phyloP scores from a whole-genome alignment of 1,140 invertebrate species.

The Saccostrea cuccullata region DNA sequence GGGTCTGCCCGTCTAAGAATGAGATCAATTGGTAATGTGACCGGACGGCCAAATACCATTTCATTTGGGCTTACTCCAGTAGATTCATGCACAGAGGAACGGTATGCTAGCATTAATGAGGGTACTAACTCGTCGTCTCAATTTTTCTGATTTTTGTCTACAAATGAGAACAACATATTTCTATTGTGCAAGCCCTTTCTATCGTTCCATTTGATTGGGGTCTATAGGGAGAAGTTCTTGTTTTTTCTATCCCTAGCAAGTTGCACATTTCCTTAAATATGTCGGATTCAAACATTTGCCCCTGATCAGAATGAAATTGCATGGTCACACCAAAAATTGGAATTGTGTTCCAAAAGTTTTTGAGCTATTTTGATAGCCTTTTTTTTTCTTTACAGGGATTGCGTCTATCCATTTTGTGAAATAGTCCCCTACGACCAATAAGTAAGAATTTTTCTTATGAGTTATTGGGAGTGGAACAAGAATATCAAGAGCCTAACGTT shows the following conservation, averaged over 20 bases:
- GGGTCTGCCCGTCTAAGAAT: too few species aligned
- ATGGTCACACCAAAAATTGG: constrained; percentile 73
- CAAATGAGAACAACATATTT: background rate
- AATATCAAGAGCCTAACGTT: constrained; percentile 33
- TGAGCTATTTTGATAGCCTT: constrained; percentile 68
- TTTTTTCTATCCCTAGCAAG: too few species aligned
- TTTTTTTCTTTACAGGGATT: constrained; percentile 56
- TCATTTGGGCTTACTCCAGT: too few species aligned
- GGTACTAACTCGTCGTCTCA: constrained; percentile 46
- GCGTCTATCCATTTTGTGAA: constrained; percentile 64
- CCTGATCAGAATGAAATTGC: constrained; percentile 72
- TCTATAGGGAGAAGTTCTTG: too few species aligned
- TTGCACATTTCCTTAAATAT: too few species aligned
- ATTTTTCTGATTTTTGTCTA: constrained; percentile 47
- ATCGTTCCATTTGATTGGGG: constrained; percentile 53
- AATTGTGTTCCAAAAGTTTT: constrained; percentile 70
- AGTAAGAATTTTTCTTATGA: too few species aligned
- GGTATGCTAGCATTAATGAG: constrained; percentile 44
- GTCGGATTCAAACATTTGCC: too few species aligned
- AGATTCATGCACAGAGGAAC: constrained; percentile 35
- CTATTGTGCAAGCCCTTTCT: constrained; percentile 52
- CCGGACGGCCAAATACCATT: too few species aligned
- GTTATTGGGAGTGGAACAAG: constrained; percentile 36
- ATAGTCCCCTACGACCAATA: constrained; percentile 46
- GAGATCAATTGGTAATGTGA: too few species aligned